Evolutionary conservation across 1,140 invertebrate genomes (phyloP), one percentile per base, ranked within the genome.

Genomic region (Rhynchophorus ferrugineus): DNA sequence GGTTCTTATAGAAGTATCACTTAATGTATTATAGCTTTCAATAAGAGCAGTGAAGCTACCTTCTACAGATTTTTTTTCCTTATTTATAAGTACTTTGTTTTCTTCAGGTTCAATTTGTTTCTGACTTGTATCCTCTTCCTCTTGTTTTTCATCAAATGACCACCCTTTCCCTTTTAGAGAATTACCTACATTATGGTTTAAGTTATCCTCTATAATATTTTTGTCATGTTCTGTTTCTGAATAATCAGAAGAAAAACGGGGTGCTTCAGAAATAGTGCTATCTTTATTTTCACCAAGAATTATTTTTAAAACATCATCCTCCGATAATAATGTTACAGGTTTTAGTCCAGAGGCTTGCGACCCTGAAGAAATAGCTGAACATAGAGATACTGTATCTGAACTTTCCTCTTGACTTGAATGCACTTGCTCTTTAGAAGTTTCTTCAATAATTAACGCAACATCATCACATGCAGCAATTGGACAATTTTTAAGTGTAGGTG

Each of bases 401-500:
- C 61, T 61, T 46, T 59, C 59, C 13, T 62, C 60, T 37, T 59
- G 60, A 20, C 36, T 24, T 11, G 18, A 6, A 6, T 6, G 11
- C 24, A 5, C 3, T 8, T 14, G 37, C 3, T 29, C 9, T 42
- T 41, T 44, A 11, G 37, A 11, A 14, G 48, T 20, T 47, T 57
- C 52, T 36, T 58, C 52, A 5, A 66, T 50, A 34, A 56, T 56
- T 56, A 66, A 62, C 1, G 66, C 67, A 3, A 69, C 63, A 58
- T 69, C 68, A 34, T 69, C 63, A 38, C 68, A 66, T 7, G 61
- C 59, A 22, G 66, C 54, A 52, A 82, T 78, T 35, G 81, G 86
- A 63, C 78, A 84, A 17, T 76, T 77, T 69, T 80, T 83, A 69
- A 85, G 76, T 6, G 84, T 83, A 6, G 85, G 85, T 9, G 83